Evolutionary conservation across 2,888 invertebrate species (phyloP).

Genomic region (Amblyjoppa proteus): DNA sequence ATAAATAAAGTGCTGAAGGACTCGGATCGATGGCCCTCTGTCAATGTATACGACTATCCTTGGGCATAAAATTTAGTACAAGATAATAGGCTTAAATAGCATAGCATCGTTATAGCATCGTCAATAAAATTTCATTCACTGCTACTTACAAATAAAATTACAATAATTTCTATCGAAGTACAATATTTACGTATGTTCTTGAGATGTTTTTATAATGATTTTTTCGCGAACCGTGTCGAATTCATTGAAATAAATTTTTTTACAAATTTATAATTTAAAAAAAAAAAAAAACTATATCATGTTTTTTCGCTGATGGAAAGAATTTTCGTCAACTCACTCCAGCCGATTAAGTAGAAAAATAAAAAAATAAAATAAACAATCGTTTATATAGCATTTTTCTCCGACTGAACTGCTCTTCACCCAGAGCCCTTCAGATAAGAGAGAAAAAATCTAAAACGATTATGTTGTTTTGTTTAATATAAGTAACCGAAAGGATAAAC

Average conservation of each 20-base stretch:
- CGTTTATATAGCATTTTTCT: neutral
- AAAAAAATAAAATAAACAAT: neutral
- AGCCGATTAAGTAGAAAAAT: neutral
- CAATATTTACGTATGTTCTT: neutral
- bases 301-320: too few relatives aligned
- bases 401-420: neutral
- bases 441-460: neutral
- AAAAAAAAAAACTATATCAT: too few relatives aligned
- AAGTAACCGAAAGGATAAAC: neutral
- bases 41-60: too few relatives aligned
- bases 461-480: neutral
- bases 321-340: neutral
- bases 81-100: too few relatives aligned
- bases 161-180: neutral
- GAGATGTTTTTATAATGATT: neutral
- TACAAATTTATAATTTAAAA: too few relatives aligned
- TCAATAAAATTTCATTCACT: too few relatives aligned
- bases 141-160: too few relatives aligned
- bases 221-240: neutral
- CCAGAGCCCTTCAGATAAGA: neutral
- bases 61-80: too few relatives aligned
- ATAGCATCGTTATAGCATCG: too few relatives aligned
- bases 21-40: too few relatives aligned
- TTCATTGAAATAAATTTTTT: too few relatives aligned
- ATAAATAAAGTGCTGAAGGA: too few relatives aligned